Conservation (phyloP, 2,888 invertebrate species). For the Lasioglossum malachurum region DNA sequence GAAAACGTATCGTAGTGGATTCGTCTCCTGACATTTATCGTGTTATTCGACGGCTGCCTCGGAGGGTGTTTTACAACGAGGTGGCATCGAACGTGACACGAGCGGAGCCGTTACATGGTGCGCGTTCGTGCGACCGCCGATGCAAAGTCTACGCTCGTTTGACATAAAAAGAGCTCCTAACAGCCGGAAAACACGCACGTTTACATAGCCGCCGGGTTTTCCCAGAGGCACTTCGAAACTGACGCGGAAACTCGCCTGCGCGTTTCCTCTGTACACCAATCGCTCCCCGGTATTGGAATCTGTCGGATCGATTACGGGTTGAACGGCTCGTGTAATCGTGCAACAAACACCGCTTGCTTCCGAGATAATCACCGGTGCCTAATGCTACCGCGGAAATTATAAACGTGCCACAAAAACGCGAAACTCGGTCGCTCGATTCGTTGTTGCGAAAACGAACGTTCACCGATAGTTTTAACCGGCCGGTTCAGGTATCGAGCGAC, state of each 20-base stretch:
- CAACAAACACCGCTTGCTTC: neutral
- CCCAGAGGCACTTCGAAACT: conserved; percentile 35
- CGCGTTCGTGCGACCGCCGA: conserved; percentile 28
- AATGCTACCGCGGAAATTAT: neutral
- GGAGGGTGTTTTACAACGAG: conserved; percentile 35
- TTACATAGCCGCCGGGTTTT: conserved; percentile 46
- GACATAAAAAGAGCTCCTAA: conserved; percentile 53
- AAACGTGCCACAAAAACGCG: neutral
- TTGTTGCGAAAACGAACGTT: neutral
- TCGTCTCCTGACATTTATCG: conserved; percentile 39
- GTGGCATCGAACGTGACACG: conserved; percentile 41
- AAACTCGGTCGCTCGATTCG: neutral
- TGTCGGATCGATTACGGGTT: conserved; percentile 25
- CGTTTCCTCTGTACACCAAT: conserved; percentile 27
- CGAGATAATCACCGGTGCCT: conserved; percentile 1
- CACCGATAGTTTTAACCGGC: neutral
- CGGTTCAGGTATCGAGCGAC: neutral
- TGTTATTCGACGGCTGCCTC: conserved; percentile 32
- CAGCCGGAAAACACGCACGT: conserved; percentile 52
- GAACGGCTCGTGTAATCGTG: conserved; percentile 4
- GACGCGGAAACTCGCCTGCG: conserved; percentile 27
- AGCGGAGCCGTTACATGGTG: conserved; percentile 37
- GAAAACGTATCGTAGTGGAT: conserved; percentile 34
- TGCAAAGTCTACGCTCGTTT: conserved; percentile 40
- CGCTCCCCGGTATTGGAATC: conserved; percentile 30